A percentile compares a stretch with the other conserved stretches of the same genome.
Evolutionary conservation across 2,888 invertebrate species (phyloP).

Genomic region (Drosophila mimica): DNA sequence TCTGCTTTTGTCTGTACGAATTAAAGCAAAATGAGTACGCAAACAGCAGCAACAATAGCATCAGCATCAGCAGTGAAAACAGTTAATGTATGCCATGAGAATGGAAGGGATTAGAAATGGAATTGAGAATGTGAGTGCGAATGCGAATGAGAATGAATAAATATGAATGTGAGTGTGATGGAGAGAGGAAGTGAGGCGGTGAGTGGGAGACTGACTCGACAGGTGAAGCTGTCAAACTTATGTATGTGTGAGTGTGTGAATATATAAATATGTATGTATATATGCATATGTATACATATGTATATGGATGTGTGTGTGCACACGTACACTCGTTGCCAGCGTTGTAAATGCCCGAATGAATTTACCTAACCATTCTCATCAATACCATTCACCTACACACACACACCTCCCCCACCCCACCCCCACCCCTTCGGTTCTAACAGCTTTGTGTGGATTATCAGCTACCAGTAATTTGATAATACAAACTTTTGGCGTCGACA

Average conservation of each 20-base stretch:
- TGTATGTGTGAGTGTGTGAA: neutral
- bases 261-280: neutral
- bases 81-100: conserved; percentile 54
- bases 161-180: conserved; percentile 1
- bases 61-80: conserved; percentile 35
- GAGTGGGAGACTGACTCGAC: conserved; percentile 27
- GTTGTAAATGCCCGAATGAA: conserved; percentile 20
- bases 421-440: neutral
- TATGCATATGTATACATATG: neutral
- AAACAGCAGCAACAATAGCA: conserved; percentile 36
- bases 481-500: conserved; percentile 24
- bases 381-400: neutral
- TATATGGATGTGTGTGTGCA: neutral
- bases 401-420: neutral
- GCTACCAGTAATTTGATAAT: conserved; percentile 53
- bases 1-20: conserved; percentile 65
- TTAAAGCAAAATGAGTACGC: conserved; percentile 72
- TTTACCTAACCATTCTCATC: conserved; percentile 1
- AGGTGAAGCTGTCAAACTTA: conserved; percentile 49
- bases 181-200: conserved; percentile 2
- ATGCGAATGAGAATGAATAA: neutral
- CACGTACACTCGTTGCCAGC: neutral
- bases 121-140: conserved; percentile 11
- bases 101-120: conserved; percentile 27
- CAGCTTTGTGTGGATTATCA: conserved; percentile 39